These are phyloP conservation scores for Sarcophaga caerulescens DNA, from an alignment of 2,888 invertebrate genomes.

Conservation along the genomic window DNA sequence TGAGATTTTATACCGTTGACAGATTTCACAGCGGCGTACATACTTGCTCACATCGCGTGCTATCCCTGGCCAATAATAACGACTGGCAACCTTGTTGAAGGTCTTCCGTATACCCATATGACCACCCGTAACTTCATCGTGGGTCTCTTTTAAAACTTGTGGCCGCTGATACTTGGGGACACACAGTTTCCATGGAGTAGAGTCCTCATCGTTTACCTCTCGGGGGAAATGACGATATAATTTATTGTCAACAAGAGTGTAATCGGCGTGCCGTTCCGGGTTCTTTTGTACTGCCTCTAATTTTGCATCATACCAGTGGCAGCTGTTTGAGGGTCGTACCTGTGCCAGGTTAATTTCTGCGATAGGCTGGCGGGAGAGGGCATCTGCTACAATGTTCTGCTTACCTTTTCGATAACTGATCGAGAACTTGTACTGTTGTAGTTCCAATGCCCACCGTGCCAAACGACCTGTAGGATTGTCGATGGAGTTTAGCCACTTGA, in stretches of 20 bases:
- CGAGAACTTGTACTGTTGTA: constrained; percentile 40
- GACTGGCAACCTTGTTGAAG: background rate
- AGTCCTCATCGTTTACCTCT: background rate
- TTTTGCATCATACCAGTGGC: background rate
- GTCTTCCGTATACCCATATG: constrained; percentile 29
- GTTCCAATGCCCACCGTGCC: constrained; percentile 45
- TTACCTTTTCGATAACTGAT: constrained; percentile 35
- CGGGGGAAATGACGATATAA: constrained; percentile 23
- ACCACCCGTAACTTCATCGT: constrained; percentile 29
- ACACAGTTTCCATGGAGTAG: constrained; percentile 26
- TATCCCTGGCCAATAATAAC: constrained; percentile 33
- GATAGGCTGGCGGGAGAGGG: constrained; percentile 23
- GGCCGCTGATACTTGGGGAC: background rate
- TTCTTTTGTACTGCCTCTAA: background rate
- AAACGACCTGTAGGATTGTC: constrained; percentile 38
- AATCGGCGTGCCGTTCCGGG: constrained; percentile 16
- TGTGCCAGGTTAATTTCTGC: background rate
- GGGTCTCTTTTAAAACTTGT: constrained; percentile 5
- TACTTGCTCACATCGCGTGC: constrained; percentile 19
- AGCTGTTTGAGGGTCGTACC: background rate
- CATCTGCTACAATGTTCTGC: constrained; percentile 44
- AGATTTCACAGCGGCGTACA: constrained; percentile 11
- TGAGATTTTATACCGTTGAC: constrained; percentile 20
- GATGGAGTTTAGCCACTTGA: constrained; percentile 47
- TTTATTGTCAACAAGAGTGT: background rate